Evolutionary conservation across 2,888 invertebrate genomes (phyloP).

Genomic region (Eristalis pertinax): DNA sequence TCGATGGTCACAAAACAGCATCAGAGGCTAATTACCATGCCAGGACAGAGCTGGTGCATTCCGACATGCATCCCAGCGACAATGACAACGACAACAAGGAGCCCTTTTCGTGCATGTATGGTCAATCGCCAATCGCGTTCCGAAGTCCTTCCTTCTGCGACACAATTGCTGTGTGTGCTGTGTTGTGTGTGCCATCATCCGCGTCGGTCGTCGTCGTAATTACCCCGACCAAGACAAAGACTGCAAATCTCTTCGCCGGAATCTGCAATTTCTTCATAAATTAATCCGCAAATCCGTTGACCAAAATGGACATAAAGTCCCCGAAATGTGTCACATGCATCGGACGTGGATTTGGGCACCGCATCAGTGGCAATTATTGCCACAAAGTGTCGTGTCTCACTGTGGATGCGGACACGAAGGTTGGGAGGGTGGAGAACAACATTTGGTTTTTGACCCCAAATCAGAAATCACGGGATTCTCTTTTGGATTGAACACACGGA

Average conservation of each 20-base stretch:
- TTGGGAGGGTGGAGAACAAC: background rate
- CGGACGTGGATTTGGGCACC: background rate
- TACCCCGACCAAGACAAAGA: slow-evolving; percentile 46
- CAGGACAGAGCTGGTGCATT: slow-evolving; percentile 44
- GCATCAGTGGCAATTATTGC: slow-evolving; percentile 51
- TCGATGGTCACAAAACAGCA: slow-evolving; percentile 29
- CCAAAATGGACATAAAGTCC: slow-evolving; percentile 62
- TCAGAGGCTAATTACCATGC: slow-evolving; percentile 61
- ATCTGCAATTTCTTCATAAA: slow-evolving; percentile 64
- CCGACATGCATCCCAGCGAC: slow-evolving; percentile 55
- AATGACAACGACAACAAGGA: slow-evolving; percentile 29
- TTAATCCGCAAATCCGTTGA: slow-evolving; percentile 64
- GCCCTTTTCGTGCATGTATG: slow-evolving; percentile 26
- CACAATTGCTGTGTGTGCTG: too few species aligned
- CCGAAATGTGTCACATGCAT: slow-evolving; percentile 51
- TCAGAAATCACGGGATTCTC: background rate
- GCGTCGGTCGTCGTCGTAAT: slow-evolving; percentile 31
- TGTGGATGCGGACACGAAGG: background rate
- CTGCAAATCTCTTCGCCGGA: slow-evolving; percentile 54
- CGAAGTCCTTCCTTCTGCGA: slow-evolving; percentile 12
- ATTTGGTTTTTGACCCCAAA: slow-evolving; percentile 35
- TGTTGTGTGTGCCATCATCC: slow-evolving; percentile 13
- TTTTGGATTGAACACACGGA: too few species aligned
- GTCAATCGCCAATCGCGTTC: background rate
- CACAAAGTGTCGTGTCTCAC: slow-evolving; percentile 49